Evolutionary conservation across 2,888 invertebrate genomes (phyloP).

Genomic region (Bhutanitis thaidina): DNA sequence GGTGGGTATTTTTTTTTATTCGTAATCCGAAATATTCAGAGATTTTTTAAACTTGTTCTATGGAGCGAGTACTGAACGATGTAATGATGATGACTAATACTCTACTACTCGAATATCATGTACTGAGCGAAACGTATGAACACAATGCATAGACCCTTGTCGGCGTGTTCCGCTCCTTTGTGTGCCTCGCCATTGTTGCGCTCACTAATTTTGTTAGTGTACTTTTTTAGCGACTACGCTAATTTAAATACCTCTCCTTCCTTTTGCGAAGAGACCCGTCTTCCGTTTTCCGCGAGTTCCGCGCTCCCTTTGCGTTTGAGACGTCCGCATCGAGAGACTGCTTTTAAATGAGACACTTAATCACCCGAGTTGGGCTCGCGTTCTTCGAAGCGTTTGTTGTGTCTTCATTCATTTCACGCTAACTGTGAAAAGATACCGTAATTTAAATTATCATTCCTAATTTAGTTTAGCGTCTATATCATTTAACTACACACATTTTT

Average conservation of each 20-base stretch:
- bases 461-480: slow-evolving; percentile 26
- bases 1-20: no score
- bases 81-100: no score
- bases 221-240: slow-evolving; percentile 77
- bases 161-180: slow-evolving; percentile 61
- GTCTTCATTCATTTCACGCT: slow-evolving; percentile 66
- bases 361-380: slow-evolving; percentile 71
- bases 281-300: slow-evolving; percentile 75
- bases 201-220: slow-evolving; percentile 78
- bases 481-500: slow-evolving; percentile 23
- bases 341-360: slow-evolving; percentile 80
- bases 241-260: slow-evolving; percentile 77
- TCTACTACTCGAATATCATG: no score
- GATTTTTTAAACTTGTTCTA: no score
- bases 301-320: slow-evolving; percentile 74
- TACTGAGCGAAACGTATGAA: not conserved
- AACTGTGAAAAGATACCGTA: slow-evolving; percentile 17
- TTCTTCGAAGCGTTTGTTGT: slow-evolving; percentile 71
- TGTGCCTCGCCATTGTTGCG: slow-evolving; percentile 68
- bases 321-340: slow-evolving; percentile 72
- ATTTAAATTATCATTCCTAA: slow-evolving; percentile 32
- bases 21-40: no score
- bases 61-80: no score
- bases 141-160: slow-evolving; percentile 42
- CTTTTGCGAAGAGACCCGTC: slow-evolving; percentile 72